Percentiles rank a stretch among this genome's conserved stretches.
Conservation (phyloP, 2,797 vertebrate species). For the Sebastes trivittatus region DNA sequence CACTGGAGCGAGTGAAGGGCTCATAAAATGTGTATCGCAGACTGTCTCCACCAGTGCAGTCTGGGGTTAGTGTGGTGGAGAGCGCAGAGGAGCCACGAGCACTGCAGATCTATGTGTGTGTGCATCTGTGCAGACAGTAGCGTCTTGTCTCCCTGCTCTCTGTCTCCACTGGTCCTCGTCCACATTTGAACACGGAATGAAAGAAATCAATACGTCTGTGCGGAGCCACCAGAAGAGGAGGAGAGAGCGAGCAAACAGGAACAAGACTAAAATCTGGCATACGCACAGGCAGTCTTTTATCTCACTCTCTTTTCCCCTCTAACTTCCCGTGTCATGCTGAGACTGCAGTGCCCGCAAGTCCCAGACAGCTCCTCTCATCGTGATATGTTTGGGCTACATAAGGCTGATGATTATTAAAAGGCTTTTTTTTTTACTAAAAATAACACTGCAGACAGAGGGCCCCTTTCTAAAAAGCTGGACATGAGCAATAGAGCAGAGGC, state of each 20-base stretch:
- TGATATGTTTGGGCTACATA: constrained; percentile 67
- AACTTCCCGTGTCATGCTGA: constrained; percentile 62
- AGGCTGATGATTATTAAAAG: constrained; percentile 77
- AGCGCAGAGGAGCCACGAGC: constrained; percentile 76
- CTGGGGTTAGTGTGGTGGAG: constrained; percentile 71
- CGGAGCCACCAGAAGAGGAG: constrained; percentile 56
- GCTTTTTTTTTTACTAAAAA: constrained; percentile 72
- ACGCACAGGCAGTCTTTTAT: constrained; percentile 49
- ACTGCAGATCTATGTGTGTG: constrained; percentile 60
- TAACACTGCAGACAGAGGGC: constrained; percentile 70
- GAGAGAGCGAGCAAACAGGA: constrained; percentile 31
- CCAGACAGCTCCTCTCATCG: constrained; percentile 61
- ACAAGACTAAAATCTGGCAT: constrained; percentile 56
- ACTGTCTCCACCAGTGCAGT: constrained; percentile 80
- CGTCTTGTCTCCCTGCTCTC: constrained; percentile 74
- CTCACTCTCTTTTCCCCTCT: constrained; percentile 31
- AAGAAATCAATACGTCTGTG: constrained; percentile 71
- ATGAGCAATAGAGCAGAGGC: constrained; percentile 52
- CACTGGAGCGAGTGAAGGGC: constrained; percentile 72
- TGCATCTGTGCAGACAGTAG: constrained; percentile 79
- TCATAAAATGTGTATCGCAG: constrained; percentile 83
- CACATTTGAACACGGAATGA: constrained; percentile 66
- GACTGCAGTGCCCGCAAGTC: constrained; percentile 58
- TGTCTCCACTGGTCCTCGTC: constrained; percentile 77
- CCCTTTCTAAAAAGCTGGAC: constrained; percentile 61